phyloP scores from a whole-genome alignment of 2,113 vertebrate genomes.

The Aldabrachelys gigantea region DNA sequence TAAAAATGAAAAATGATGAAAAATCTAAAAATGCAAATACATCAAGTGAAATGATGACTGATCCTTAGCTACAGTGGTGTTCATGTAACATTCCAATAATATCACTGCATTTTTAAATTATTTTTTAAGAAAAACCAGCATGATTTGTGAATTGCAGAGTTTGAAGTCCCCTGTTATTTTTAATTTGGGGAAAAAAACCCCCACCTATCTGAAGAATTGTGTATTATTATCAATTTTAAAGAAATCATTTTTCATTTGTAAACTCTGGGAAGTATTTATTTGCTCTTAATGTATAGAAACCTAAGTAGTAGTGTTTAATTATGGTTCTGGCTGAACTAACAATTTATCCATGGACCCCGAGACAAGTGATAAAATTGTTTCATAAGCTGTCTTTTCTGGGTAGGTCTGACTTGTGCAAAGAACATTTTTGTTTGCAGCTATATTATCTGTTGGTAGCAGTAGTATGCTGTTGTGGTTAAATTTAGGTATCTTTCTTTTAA shows the following conservation, averaged over 20 bases:
- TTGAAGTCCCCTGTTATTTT: constrained; percentile 1
- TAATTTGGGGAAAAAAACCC: not conserved
- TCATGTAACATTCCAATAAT: not conserved
- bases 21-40: no score
- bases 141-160: constrained; percentile 23
- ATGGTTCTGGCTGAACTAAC: constrained; percentile 10
- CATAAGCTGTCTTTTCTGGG: constrained; percentile 36
- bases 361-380: constrained; percentile 36
- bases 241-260: constrained; percentile 11
- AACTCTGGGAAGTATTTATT: constrained; percentile 24
- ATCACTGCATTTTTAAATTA: not conserved
- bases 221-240: constrained; percentile 43
- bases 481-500: not conserved
- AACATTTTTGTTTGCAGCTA: not conserved
- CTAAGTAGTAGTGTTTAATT: not conserved
- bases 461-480: constrained; percentile 35
- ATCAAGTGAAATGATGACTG: not conserved
- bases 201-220: constrained; percentile 7
- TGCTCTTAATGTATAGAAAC: not conserved
- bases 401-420: constrained; percentile 26
- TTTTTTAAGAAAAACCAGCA: not conserved
- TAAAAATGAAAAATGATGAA: no score
- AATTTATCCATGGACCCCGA: not conserved
- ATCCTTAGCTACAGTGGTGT: not conserved
- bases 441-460: constrained; percentile 46